Conservation (phyloP, 2,797 vertebrate genomes). For the Poeciliopsis turneri region DNA sequence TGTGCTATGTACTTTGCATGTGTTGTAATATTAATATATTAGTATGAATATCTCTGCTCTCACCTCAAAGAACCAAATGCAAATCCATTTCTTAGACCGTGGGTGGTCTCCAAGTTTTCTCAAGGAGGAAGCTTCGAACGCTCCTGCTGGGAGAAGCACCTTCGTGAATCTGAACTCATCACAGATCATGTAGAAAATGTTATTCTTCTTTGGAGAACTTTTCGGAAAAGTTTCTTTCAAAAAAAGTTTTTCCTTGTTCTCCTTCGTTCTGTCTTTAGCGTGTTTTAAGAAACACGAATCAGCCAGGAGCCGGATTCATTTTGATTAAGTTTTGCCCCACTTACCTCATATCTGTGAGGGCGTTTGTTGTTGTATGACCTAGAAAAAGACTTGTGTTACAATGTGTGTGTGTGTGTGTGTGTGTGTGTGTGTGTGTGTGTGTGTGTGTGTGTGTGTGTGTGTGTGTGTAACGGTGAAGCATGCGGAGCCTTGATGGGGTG, state of each 20-base stretch:
- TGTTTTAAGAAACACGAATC: conserved; percentile 12
- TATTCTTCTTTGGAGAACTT: background rate
- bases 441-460: background rate
- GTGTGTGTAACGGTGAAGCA: background rate
- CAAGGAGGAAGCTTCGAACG: conserved; percentile 24
- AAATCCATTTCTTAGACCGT: conserved; percentile 28
- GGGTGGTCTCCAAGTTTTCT: conserved; percentile 40
- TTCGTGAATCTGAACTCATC: conserved; percentile 32
- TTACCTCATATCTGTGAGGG: conserved; percentile 17
- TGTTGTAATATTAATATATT: background rate
- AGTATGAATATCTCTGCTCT: background rate
- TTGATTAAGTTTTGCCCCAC: conserved; percentile 23
- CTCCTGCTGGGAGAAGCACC: conserved; percentile 32
- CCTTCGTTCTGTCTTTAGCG: background rate
- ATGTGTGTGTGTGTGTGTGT: background rate
- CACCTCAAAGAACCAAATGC: conserved; percentile 17
- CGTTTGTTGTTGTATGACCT: conserved; percentile 47
- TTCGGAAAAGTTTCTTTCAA: background rate
- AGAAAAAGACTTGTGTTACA: conserved; percentile 13
- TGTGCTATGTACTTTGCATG: background rate
- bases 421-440: background rate
- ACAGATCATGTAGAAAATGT: conserved; percentile 2
- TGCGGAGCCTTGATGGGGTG: background rate
- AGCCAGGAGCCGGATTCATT: conserved; percentile 13
- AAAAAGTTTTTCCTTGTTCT: background rate